Conservation (phyloP, 2,888 invertebrate genomes). For the Dexiosoma caninum region DNA sequence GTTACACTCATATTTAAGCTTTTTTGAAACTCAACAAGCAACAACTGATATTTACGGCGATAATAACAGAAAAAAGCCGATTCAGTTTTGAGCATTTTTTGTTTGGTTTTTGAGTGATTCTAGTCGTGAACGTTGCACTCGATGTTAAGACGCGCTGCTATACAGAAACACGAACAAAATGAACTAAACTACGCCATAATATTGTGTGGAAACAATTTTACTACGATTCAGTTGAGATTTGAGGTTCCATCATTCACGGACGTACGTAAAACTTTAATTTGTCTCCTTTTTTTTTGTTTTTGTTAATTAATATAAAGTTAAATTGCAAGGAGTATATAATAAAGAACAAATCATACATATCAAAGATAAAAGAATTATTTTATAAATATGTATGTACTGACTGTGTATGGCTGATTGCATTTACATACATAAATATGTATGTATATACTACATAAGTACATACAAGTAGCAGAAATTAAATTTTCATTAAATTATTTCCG, state of each 20-base stretch:
- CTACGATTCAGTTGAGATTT: slow-evolving; percentile 60
- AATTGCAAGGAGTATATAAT: slow-evolving; percentile 21
- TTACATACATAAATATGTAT: not conserved
- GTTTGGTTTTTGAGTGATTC: slow-evolving; percentile 38
- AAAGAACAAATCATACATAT: not conserved
- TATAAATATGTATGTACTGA: not conserved
- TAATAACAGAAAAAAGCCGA: slow-evolving; percentile 23
- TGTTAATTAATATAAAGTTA: slow-evolving; percentile 16
- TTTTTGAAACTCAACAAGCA: slow-evolving; percentile 20
- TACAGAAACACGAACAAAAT: slow-evolving; percentile 15
- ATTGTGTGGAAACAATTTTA: slow-evolving; percentile 45
- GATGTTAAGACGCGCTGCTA: not conserved
- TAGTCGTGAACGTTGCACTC: slow-evolving; percentile 10
- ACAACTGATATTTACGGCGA: slow-evolving; percentile 57
- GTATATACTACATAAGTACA: not conserved
- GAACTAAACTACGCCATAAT: slow-evolving; percentile 37
- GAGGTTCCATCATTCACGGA: slow-evolving; percentile 50
- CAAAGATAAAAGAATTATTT: not conserved
- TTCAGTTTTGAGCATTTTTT: slow-evolving; percentile 14
- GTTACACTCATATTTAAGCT: slow-evolving; percentile 51
- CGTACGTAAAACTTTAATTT: slow-evolving; percentile 26
- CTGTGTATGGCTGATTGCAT: not conserved
- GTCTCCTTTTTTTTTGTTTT: not conserved
- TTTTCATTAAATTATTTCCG: not conserved
- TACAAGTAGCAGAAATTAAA: not conserved